phyloP scores from a whole-genome alignment of 2,888 invertebrate genomes.

The Ramazzottius varieornatus region DNA sequence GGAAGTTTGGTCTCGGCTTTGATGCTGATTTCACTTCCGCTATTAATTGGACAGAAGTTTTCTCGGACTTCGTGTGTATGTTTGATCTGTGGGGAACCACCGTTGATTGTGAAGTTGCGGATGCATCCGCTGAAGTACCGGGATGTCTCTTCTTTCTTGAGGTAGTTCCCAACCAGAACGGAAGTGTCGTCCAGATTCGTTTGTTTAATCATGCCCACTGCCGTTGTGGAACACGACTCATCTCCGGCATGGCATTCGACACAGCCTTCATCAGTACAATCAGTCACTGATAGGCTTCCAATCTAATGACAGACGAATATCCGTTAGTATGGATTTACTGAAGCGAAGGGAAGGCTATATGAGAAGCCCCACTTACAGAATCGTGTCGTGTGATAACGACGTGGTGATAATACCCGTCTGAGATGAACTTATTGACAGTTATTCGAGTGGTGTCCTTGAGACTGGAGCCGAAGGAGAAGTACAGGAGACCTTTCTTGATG shows the following conservation, averaged over 20 bases:
- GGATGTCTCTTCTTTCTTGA: too few relatives aligned
- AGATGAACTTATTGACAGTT: conserved; percentile 38
- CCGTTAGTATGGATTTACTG: too few relatives aligned
- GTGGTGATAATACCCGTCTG: conserved; percentile 71
- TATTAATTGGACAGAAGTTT: too few relatives aligned
- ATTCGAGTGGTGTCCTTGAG: conserved; percentile 48
- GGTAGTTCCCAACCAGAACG: background rate
- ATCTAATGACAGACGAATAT: conserved; percentile 5
- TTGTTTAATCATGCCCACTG: background rate
- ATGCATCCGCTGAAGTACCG: conserved; percentile 75
- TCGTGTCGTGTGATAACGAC: conserved; percentile 70
- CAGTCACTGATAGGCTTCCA: conserved; percentile 6
- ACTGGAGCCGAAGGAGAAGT: conserved; percentile 67
- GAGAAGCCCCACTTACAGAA: conserved; percentile 49
- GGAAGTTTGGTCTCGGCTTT: too few relatives aligned
- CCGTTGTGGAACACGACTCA: conserved; percentile 1
- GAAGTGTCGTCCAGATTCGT: background rate
- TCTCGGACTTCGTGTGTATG: too few relatives aligned
- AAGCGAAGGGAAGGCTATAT: too few relatives aligned
- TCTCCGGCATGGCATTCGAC: conserved; percentile 5
- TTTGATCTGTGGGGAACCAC: too few relatives aligned
- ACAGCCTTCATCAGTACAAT: conserved; percentile 4
- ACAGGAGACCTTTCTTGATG: conserved; percentile 49
- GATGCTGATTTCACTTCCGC: too few relatives aligned
- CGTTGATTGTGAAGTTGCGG: conserved; percentile 64